Evolutionary conservation across 2,888 invertebrate genomes (phyloP), one percentile per base, ranked within the genome.

Genomic region (Therioaphis trifolii): DNA sequence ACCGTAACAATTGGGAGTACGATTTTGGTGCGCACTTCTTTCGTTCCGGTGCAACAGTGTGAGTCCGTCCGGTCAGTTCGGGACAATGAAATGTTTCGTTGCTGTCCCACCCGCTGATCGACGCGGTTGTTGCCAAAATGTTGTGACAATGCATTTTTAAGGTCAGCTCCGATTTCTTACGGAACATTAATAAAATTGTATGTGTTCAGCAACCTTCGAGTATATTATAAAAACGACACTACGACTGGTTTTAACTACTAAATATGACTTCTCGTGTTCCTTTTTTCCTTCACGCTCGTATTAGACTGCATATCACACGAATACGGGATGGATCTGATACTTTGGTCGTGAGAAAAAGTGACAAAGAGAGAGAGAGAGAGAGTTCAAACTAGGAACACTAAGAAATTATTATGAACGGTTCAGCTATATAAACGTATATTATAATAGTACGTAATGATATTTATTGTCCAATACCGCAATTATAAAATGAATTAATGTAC

Each of bases 81-180:
- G 43, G 72, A 82, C 80, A 82, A 82, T 82, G 80, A 61, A 55
- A 72, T 61, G 79, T 79, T 80, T 72, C 80, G 61, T 80, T 43
- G 24, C 58, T 21, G 21, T 80, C 80, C 80, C 80, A 82, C 80
- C 80, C 80, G 80, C 80, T 82, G 80, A 24, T 29, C 72, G 72
- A 14, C 49, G 46, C 35, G 72, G 63, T 63, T 72, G 35, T 82
- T 82, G 80, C 80, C 80, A 82, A 82, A 82, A 82, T 82, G 80
- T 82, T 82, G 80, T 82, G 80, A 82, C 80, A 82, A 82, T 82
- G 80, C 80, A 35, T 82, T 82, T 82, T 82, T 82, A 82, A 82
- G 80, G 80, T 82, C 80, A 72, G 49, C 72, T 82, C 63, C 80
- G 58, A 82, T 82, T 82, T 82, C 80, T 72, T 82, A 82, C 63